Conservation (phyloP, 2,888 invertebrate genomes). For the Phasia obesa region DNA sequence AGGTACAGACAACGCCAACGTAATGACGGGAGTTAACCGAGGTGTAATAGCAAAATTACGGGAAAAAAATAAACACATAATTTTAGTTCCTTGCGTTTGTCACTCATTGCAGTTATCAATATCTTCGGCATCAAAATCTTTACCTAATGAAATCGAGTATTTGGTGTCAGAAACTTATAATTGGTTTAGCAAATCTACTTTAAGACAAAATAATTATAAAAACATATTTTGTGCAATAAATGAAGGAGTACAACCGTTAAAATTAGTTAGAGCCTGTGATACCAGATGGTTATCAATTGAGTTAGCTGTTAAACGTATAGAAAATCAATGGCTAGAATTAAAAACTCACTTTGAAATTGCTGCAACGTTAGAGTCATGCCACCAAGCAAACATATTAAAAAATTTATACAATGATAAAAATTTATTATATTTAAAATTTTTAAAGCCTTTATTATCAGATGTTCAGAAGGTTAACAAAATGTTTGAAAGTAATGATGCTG, state of each 20-base stretch:
- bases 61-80: conserved; percentile 30
- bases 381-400: conserved; percentile 29
- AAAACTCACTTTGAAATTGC: conserved; percentile 27
- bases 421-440: conserved; percentile 8
- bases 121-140: conserved; percentile 20
- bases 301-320: conserved; percentile 12
- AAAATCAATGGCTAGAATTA: conserved; percentile 28
- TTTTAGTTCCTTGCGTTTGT: conserved; percentile 25
- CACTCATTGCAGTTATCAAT: conserved; percentile 24
- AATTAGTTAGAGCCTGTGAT: conserved; percentile 30
- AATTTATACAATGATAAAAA: too few species aligned
- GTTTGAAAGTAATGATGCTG: conserved; percentile 3
- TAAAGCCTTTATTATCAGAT: conserved; percentile 1
- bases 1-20: conserved; percentile 55
- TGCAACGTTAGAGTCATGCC: conserved; percentile 13
- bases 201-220: conserved; percentile 40
- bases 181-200: conserved; percentile 32
- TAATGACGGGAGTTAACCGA: conserved; percentile 57
- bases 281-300: conserved; percentile 24
- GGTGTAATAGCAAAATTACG: conserved; percentile 41
- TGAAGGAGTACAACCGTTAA: conserved; percentile 14
- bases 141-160: conserved; percentile 29
- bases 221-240: conserved; percentile 28
- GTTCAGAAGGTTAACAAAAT: conserved; percentile 11
- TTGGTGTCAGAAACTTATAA: conserved; percentile 37